These are phyloP conservation scores for Troglohyphantes excavatus DNA, from an alignment of 2,888 invertebrate species.

Conservation along the genomic window DNA sequence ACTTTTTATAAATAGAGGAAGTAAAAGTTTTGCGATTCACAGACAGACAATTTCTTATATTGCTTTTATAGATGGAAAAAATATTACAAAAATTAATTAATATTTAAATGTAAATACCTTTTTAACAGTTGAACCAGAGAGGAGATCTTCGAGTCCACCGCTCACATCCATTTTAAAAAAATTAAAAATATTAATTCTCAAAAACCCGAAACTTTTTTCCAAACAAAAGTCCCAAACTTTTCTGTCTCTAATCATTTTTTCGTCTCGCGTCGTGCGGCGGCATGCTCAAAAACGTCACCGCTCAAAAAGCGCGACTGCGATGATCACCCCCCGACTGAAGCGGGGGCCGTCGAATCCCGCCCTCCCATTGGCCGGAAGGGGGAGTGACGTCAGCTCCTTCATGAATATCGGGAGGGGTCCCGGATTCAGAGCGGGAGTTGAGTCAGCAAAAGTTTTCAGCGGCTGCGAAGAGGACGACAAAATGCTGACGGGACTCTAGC, in stretches of 20 bases:
- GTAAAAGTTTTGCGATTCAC: no score
- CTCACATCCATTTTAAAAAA: no score
- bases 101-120: no score
- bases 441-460: slow-evolving; percentile 78
- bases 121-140: no score
- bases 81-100: no score
- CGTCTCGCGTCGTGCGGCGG: slow-evolving; percentile 3
- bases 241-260: neutral
- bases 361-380: slow-evolving; percentile 53
- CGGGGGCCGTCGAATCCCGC: slow-evolving; percentile 39
- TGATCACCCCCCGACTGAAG: slow-evolving; percentile 26
- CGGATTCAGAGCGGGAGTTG: slow-evolving; percentile 69
- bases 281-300: slow-evolving; percentile 50
- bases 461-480: slow-evolving; percentile 31
- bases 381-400: slow-evolving; percentile 77
- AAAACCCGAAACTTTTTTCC: neutral
- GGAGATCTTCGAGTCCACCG: no score
- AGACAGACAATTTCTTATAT: no score
- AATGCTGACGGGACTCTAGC: slow-evolving; percentile 67
- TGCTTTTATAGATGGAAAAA: no score
- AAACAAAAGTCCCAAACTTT: slow-evolving; percentile 12
- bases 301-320: slow-evolving; percentile 71
- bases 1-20: no score
- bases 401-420: slow-evolving; percentile 78
- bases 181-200: neutral